These are phyloP conservation scores for Chorisops tibialis DNA, from an alignment of 2,888 invertebrate genomes.

Conservation along the genomic window DNA sequence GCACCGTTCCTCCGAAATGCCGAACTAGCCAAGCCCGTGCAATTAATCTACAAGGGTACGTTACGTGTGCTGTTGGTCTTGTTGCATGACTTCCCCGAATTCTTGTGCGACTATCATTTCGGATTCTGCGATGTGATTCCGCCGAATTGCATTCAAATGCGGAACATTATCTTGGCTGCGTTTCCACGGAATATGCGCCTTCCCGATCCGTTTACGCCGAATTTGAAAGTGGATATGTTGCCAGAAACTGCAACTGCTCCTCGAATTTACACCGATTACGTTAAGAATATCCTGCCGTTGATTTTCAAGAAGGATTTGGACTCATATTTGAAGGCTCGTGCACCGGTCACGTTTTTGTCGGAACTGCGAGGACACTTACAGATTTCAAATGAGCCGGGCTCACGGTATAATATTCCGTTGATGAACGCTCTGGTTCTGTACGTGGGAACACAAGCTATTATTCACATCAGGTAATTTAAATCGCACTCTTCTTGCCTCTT, in stretches of 20 bases:
- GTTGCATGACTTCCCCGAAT: slow-evolving; percentile 98
- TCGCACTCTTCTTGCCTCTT: too few relatives aligned
- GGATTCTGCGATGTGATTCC: slow-evolving; percentile 99
- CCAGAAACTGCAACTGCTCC: slow-evolving; percentile 86
- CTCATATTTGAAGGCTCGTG: slow-evolving; percentile 89
- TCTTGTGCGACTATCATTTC: slow-evolving; percentile 98
- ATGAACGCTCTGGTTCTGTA: slow-evolving; percentile 98
- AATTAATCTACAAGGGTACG: slow-evolving; percentile 92
- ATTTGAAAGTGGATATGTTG: slow-evolving; percentile 86
- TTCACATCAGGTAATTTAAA: slow-evolving; percentile 63
- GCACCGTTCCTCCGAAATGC: slow-evolving; percentile 97
- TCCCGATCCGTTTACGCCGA: slow-evolving; percentile 98
- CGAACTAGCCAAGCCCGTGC: slow-evolving; percentile 90
- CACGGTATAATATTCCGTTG: slow-evolving; percentile 89
- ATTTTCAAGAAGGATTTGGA: slow-evolving; percentile 95
- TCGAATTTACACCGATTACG: slow-evolving; percentile 83
- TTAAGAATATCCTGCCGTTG: slow-evolving; percentile 78
- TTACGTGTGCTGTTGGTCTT: slow-evolving; percentile 90
- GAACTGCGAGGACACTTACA: slow-evolving; percentile 88
- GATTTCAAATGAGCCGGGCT: slow-evolving; percentile 82
- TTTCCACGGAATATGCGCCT: slow-evolving; percentile 97
- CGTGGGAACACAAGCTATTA: slow-evolving; percentile 95
- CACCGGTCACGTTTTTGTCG: slow-evolving; percentile 93
- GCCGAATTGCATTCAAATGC: slow-evolving; percentile 98
- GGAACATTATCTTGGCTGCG: slow-evolving; percentile 95